phyloP scores from a whole-genome alignment of 2,888 invertebrate species.

The Leptinotarsa rubiginosa region DNA sequence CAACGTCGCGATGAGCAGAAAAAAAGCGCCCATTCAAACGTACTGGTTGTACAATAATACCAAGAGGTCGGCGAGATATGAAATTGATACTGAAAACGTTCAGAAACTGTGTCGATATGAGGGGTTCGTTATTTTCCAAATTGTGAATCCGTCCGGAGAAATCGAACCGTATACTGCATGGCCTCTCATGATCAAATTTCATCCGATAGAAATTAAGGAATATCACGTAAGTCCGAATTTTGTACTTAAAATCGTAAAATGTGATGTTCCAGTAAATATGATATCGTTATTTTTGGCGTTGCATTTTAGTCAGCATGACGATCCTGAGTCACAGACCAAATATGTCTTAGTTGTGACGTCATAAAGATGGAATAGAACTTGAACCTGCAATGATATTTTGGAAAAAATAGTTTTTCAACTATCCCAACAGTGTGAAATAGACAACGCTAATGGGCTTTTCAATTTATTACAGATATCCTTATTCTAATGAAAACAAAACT shows the following conservation, averaged over 20 bases:
- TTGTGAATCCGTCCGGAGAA: conserved; percentile 59
- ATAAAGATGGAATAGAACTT: too few relatives aligned
- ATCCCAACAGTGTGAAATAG: too few relatives aligned
- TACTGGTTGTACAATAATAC: conserved; percentile 66
- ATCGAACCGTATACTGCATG: conserved; percentile 53
- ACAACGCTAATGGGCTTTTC: too few relatives aligned
- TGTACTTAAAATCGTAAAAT: neutral
- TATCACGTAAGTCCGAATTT: conserved; percentile 55
- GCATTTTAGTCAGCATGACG: too few relatives aligned
- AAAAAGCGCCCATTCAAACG: conserved; percentile 57
- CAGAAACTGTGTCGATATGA: conserved; percentile 55
- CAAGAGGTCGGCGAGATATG: conserved; percentile 52
- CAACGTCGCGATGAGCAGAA: conserved; percentile 59
- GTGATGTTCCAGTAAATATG: neutral
- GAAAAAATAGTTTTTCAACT: too few relatives aligned
- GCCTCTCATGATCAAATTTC: conserved; percentile 64
- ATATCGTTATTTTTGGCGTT: neutral
- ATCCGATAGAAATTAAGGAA: conserved; percentile 60
- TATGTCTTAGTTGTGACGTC: too few relatives aligned
- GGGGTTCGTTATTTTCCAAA: conserved; percentile 60
- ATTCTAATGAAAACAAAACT: too few relatives aligned
- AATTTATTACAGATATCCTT: too few relatives aligned
- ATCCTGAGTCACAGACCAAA: too few relatives aligned
- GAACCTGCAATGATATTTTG: too few relatives aligned
- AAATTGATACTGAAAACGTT: conserved; percentile 54